These are phyloP conservation scores for Ichneumoninae sp. DNA, from an alignment of 2,888 invertebrate genomes.

Conservation along the genomic window DNA sequence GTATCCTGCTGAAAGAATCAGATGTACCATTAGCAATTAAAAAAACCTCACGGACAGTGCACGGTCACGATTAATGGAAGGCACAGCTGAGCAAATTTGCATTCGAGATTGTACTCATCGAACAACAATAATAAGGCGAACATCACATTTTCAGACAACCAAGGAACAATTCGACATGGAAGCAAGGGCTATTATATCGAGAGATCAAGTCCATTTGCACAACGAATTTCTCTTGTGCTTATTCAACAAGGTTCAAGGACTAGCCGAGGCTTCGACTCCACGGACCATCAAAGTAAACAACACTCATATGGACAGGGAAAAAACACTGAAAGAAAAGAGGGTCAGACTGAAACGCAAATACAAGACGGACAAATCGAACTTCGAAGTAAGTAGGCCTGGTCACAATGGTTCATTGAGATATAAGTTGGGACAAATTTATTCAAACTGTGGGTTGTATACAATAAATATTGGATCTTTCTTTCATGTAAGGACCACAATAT, in stretches of 20 bases:
- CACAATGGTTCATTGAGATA: constrained; percentile 54
- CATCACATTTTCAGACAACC: constrained; percentile 86
- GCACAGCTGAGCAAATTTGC: not conserved
- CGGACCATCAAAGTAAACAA: constrained; percentile 78
- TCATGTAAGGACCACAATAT: no score
- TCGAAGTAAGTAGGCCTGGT: constrained; percentile 84
- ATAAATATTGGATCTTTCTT: not conserved
- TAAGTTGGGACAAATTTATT: not conserved
- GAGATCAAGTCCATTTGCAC: constrained; percentile 92
- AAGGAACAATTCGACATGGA: constrained; percentile 94
- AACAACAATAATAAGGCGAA: constrained; percentile 1
- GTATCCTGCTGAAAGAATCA: no score
- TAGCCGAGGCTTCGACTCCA: constrained; percentile 82
- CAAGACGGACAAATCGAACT: constrained; percentile 82
- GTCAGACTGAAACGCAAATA: constrained; percentile 76
- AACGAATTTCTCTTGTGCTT: constrained; percentile 93
- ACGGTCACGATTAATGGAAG: not conserved
- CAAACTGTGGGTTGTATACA: not conserved
- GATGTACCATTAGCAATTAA: no score
- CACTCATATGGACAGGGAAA: constrained; percentile 82
- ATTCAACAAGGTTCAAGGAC: constrained; percentile 89
- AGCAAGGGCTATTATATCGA: constrained; percentile 89
- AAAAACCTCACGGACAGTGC: no score
- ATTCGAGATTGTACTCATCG: not conserved
- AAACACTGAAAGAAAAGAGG: constrained; percentile 78